Base-by-base conservation (phyloP, 1,140 invertebrate genomes). In the Drosophila melanica region DNA sequence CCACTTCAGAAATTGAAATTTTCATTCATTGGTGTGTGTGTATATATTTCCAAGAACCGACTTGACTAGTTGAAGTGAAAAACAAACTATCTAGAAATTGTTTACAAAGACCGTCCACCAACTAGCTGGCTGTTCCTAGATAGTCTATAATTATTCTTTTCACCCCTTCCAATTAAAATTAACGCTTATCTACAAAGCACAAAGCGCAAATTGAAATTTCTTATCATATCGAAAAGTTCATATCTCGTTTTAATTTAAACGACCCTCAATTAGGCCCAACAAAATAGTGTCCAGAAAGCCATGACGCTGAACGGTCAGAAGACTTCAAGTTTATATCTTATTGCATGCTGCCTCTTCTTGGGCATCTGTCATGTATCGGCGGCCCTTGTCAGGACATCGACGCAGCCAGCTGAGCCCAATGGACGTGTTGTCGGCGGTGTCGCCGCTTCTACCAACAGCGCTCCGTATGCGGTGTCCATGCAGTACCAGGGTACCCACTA, bases 401-500 rank as follows among this genome's bases (percentile, higher is more conserved):
- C 62, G 6, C n/a, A 62, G 16, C 18, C 59, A 16, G 10, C 4
- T 16, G 42, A 10, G 10, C 77, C 84, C 11, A 54, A 89, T 62
- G 74, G 92, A 54, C 69, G 92, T 51, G 72, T 92, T 4, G 90
- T 92, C 9, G 91, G 92, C 11, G 92, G 92, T 6, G 51, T 45
- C 4, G 35, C 76, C 7, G 92, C 92, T 2, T 47, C 79, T 0
- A 54, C 53, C 0, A 80, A 92, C 23, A 72, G 72, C 27, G 92
- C 92, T 27, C 91, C 91, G 16, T 92, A 84, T 39, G 91, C 91
- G 6, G 92, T 91, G 7, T 92, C 92, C 0, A 70, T 92, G 60
- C 92, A 92, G 45, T 68, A 84, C 20, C 20, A 57, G 6, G 51
- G 70, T 1, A 79, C 80, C 1, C 94, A 94, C 51, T 92, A 94